phyloP scores from a whole-genome alignment of 2,113 vertebrate species.

The Malurus alboscapulatus region DNA sequence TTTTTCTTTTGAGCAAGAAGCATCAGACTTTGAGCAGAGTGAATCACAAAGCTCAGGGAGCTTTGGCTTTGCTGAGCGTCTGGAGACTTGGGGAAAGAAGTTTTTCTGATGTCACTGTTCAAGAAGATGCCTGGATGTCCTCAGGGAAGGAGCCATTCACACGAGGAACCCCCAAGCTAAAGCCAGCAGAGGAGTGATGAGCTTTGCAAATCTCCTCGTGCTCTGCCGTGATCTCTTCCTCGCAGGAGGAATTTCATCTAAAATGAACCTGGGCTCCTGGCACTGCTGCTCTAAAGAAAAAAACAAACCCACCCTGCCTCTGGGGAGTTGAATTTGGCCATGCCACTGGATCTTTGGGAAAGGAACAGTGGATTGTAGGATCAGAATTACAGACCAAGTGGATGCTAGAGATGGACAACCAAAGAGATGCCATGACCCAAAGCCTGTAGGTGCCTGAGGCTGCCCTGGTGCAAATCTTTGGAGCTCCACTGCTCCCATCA shows the following conservation, averaged over 20 bases:
- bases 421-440: neutral
- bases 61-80: neutral
- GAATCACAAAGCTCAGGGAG: neutral
- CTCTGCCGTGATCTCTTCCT: neutral
- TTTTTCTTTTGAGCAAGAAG: neutral
- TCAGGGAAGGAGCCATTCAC: neutral
- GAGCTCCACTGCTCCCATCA: neutral
- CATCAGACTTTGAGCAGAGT: neutral
- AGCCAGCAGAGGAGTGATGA: neutral
- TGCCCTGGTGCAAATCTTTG: neutral
- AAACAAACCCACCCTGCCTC: neutral
- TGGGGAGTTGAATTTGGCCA: neutral
- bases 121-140: neutral
- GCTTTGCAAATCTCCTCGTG: neutral
- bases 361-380: neutral
- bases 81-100: neutral
- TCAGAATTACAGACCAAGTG: neutral
- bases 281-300: neutral
- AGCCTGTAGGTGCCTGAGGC: neutral
- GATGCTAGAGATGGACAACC: neutral
- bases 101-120: neutral
- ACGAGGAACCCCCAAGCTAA: neutral
- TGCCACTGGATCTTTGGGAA: neutral
- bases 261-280: neutral
- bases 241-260: fast-evolving